Conservation (phyloP, 2,113 vertebrate species). For the Microtus pennsylvanicus region DNA sequence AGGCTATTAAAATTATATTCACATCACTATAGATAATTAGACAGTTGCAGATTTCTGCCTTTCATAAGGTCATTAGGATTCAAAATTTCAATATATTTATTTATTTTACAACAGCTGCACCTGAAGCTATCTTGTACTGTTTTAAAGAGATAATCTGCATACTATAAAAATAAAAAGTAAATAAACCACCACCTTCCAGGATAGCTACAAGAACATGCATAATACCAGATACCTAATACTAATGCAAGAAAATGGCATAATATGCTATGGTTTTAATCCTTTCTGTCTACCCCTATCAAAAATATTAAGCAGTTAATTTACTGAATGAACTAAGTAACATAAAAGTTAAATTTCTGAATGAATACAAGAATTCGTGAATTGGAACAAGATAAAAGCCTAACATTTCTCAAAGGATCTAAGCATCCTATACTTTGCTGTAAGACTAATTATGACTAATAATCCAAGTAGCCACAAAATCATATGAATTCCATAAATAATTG, state of each 20-base stretch:
- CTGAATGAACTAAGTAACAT: neutral
- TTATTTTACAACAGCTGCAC: slow-evolving; percentile 56
- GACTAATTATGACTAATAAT: slow-evolving; percentile 15
- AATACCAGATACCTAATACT: neutral
- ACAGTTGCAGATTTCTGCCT: slow-evolving; percentile 53
- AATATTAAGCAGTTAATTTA: slow-evolving; percentile 42
- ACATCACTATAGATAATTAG: slow-evolving; percentile 64
- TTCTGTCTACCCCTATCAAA: neutral
- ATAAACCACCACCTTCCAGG: slow-evolving; percentile 23
- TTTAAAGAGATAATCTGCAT: slow-evolving; percentile 13
- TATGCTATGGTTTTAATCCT: neutral
- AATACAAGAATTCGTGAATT: neutral
- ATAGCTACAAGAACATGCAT: neutral
- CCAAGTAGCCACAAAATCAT: neutral
- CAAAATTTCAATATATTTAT: slow-evolving; percentile 56
- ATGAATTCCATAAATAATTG: neutral
- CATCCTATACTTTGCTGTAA: neutral
- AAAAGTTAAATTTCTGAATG: neutral
- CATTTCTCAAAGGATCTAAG: slow-evolving; percentile 32
- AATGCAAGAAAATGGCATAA: neutral
- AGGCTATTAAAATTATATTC: slow-evolving; percentile 68
- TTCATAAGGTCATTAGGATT: slow-evolving; percentile 61
- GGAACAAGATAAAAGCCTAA: slow-evolving; percentile 28
- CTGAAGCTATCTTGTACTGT: slow-evolving; percentile 43
- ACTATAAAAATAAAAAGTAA: slow-evolving; percentile 58